These are phyloP conservation scores for Chaetops frenatus DNA, from an alignment of 2,113 vertebrate species.

Conservation along the genomic window DNA sequence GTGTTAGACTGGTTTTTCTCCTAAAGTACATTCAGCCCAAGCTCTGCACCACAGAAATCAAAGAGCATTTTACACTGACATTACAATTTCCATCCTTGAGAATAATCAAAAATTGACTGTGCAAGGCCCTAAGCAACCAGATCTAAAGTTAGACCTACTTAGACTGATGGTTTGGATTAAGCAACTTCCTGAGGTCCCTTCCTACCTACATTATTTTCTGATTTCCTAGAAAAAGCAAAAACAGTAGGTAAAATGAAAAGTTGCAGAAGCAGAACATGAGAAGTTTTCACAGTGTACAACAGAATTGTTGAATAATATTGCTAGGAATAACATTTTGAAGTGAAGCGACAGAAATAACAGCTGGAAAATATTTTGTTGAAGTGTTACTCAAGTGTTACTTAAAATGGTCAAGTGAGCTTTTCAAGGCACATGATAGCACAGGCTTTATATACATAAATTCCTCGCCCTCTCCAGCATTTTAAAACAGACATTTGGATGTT, in stretches of 20 bases:
- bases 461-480: neutral
- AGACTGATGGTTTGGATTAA: neutral
- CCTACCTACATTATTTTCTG: neutral
- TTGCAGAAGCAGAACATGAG: neutral
- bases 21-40: neutral
- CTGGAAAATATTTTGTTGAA: neutral
- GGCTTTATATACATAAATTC: neutral
- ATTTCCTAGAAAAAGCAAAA: neutral
- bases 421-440: neutral
- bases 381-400: neutral
- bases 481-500: neutral
- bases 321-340: neutral
- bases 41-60: neutral
- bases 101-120: neutral
- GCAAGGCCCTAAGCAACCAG: neutral
- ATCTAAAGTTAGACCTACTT: neutral
- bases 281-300: neutral
- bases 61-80: neutral
- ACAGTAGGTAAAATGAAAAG: neutral
- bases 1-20: neutral
- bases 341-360: neutral
- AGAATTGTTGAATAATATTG: neutral
- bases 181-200: neutral
- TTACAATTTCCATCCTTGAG: neutral
- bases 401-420: neutral